Base-by-base conservation (phyloP, 2,888 invertebrate genomes). In the Cyclophora albipunctata region DNA sequence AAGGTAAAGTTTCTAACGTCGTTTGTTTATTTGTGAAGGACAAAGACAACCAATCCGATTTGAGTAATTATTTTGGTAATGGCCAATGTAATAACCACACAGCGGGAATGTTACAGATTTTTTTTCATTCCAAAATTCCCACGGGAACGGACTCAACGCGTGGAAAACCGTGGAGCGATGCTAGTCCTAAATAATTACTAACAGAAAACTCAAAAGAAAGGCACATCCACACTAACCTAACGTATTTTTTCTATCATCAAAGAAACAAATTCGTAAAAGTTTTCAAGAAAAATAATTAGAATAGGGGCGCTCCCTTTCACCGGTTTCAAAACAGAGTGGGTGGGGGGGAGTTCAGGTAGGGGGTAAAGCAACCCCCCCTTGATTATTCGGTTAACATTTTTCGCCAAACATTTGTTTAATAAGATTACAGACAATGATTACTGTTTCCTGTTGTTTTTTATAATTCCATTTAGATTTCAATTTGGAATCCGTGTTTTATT, bases 241-340 rank as follows among this genome's bases (percentile, higher is more conserved):
- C 37, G 42, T 48, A 63, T 46, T 59, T 57, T 61, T 73, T 71
- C 69, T 70, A 62, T 59, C 64, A 58, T 59, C 67, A 74, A 70
- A 71, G 68, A 73, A 76, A 77, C 64, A 72, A 73, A 73, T 67
- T 71, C 64, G 54, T 58, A 70, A 75, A 83, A 84, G 78, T 84
- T 85, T 77, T 69, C 63, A 68, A 73, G 78, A 79, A 81, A 85
- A 87, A 87, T 86, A 86, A 87, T 87, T 87, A 87, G 76, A 79
- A 74, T 70, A 62, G 74, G 71, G 70, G 67, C 63, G 60, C 53
- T 58, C 58, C 67, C 68, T 78, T 76, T 78, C 75, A 68, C 57
- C 78, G 63, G 64, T 51, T 49, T 50, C 54, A 45, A 46, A 40
- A 43, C 50, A 50, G 47, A 48, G 57, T 47, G 59, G 46, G 55